Base-by-base conservation (phyloP, 2,797 vertebrate species). In the Betta splendens region DNA sequence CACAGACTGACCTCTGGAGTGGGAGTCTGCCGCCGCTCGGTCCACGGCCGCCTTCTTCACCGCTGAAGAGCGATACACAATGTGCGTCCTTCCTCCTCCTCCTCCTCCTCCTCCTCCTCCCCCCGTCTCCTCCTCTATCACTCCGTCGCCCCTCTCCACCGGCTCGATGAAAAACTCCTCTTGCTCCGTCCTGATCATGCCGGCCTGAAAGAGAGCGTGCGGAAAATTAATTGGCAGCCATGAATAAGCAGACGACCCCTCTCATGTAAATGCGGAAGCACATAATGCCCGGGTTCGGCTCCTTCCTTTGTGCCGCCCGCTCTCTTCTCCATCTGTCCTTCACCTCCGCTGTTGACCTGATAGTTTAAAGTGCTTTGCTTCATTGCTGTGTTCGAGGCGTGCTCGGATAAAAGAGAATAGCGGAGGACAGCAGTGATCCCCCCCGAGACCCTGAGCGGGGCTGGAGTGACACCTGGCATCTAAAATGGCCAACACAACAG, bases 81-180 rank as follows among this genome's bases (percentile, higher is more conserved):
- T 87, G n/a, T 99, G 98, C 0, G 91, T 90, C 54, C 98, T 92
- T 40, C 96, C 95, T 39, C 69, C 89, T 32, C 91, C 92, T 36
- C 92, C 94, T 15, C 72, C 89, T n/a, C 98, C 92, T 40, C 96
- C 95, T 39, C 69, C 89, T 32, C 91, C 92, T 36, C 92, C 94
- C 15, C 72, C 89, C 29, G 94, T 91, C 64, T 81, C 73, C 38
- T 84, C 72, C 67, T 90, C 87, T 4, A 84, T 87, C 79, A 87
- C 84, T 11, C 73, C 88, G 46, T 89, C 83, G 4, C 94, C 94
- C 61, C 87, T 92, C 82, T 97, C 93, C 84, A 95, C 79, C 0
- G 98, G 98, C 77, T 99, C 98, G 7, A 99, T 99, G 85, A 97
- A 98, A 92, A 95, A 98, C 86, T 99, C 98, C 55, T 98, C 97